Conservation (phyloP, 2,888 invertebrate species). For the Cataglyphis cursor region DNA sequence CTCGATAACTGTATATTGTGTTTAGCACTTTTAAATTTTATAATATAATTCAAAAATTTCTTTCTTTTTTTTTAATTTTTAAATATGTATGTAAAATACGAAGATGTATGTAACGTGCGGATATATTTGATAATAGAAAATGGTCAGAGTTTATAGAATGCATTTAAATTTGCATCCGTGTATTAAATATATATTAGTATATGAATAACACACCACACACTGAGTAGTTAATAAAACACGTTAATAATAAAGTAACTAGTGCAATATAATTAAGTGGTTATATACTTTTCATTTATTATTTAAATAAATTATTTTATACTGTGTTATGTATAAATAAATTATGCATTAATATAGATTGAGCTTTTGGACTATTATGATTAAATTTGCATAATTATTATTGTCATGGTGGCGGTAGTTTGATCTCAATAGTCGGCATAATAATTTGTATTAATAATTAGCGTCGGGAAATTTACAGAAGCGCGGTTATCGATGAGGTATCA, state of each 20-base stretch:
- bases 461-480: background rate
- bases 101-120: background rate
- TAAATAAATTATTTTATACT: constrained; percentile 9
- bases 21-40: background rate
- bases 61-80: background rate
- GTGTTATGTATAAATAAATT: constrained; percentile 15
- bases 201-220: background rate
- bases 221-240: background rate
- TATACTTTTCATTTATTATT: constrained; percentile 33
- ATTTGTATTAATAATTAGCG: constrained; percentile 35
- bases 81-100: background rate
- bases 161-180: background rate
- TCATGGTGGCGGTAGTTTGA: constrained; percentile 12
- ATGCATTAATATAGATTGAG: constrained; percentile 8
- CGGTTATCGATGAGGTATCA: background rate
- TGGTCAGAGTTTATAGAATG: background rate
- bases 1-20: background rate
- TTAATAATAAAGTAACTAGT: constrained; percentile 22
- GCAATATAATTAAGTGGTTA: background rate
- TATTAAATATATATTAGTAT: background rate
- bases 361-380: constrained; percentile 29
- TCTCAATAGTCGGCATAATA: constrained; percentile 13
- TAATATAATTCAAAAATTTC: background rate
- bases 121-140: background rate
- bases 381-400: constrained; percentile 7